Base-by-base conservation (phyloP, 2,888 invertebrate genomes). In the Hirtodrosophila cameraria region DNA sequence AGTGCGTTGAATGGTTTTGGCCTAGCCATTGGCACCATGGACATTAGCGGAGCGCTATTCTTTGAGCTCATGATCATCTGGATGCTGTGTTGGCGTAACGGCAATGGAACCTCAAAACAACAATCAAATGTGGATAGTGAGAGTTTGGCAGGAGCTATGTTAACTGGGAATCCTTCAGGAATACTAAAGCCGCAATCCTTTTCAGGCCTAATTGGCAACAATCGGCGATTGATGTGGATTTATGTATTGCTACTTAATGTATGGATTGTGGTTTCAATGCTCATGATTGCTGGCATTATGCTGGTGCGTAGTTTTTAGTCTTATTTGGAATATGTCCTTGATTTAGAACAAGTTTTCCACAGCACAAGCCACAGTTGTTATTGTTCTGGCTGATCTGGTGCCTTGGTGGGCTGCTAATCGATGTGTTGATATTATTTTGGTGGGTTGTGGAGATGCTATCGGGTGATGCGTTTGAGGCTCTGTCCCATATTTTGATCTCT, bases 401-500 rank as follows among this genome's bases (percentile, higher is more conserved):
- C 9, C 2, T 48, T 1, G 58, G 48, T 5, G 80, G 80, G 2
- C 9, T 81, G 0, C 5, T 62, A 3, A 64, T 80, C n/a, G 80
- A 81, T 53, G 11, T 50, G 1, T 27, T 70, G 0, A 76, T 63
- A 23, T 20, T 81, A 13, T 7, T 60, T 0, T 60, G 74, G 43
- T 83, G 74, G 67, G 0, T 67, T 5, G 27, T 45, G 16, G 81
- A 83, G 8, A 20, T 81, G 1, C 4, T 67, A 2, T 6, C 27
- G 1, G 86, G 81, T 12, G 80, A 86, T 46, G 33, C 45, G 11
- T 65, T 81, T 12, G 81, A 83, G 9, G 71, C 81, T 2, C 8
- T 80, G 18, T 86, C 86, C 13, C 80, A 86, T 27, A 80, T 81
- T 3, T 11, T 83, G 15, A 74, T 81, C 8, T 80, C 86, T 1